Conservation (phyloP, 1,140 invertebrate genomes). For the Magallana angulata region DNA sequence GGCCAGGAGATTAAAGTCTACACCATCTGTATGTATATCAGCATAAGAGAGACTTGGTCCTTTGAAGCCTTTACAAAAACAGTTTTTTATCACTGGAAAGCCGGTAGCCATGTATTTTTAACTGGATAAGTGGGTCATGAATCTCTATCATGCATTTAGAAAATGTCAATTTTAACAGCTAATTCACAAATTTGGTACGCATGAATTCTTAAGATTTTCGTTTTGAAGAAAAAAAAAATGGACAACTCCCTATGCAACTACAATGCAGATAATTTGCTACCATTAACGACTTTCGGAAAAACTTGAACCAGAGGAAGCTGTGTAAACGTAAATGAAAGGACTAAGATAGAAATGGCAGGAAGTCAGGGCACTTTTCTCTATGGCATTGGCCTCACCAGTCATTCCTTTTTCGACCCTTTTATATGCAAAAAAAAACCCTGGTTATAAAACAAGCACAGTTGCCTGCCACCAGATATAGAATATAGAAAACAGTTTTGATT, state of each 20-base stretch:
- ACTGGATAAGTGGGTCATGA: conserved; percentile 26
- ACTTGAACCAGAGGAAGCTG: neutral
- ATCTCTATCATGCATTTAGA: conserved; percentile 1
- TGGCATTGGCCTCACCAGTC: no score
- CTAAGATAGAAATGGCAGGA: no score
- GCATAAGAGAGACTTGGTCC: conserved; percentile 5
- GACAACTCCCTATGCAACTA: neutral
- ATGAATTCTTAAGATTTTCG: neutral
- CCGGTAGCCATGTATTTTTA: conserved; percentile 27
- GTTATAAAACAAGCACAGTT: no score
- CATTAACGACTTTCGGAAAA: neutral
- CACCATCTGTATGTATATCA: conserved; percentile 18
- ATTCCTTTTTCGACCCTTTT: no score
- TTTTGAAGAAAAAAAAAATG: neutral
- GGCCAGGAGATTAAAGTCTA: neutral
- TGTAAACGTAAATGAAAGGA: no score
- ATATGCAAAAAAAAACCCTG: no score
- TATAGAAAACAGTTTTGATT: no score
- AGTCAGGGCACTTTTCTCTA: no score
- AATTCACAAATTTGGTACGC: conserved; percentile 17
- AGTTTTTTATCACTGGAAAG: conserved; percentile 6
- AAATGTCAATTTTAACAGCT: conserved; percentile 26
- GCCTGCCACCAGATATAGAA: no score
- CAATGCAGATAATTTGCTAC: neutral
- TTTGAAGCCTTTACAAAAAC: conserved; percentile 33